phyloP scores from a whole-genome alignment of 2,888 invertebrate genomes.

The Pyrrhia umbra region DNA sequence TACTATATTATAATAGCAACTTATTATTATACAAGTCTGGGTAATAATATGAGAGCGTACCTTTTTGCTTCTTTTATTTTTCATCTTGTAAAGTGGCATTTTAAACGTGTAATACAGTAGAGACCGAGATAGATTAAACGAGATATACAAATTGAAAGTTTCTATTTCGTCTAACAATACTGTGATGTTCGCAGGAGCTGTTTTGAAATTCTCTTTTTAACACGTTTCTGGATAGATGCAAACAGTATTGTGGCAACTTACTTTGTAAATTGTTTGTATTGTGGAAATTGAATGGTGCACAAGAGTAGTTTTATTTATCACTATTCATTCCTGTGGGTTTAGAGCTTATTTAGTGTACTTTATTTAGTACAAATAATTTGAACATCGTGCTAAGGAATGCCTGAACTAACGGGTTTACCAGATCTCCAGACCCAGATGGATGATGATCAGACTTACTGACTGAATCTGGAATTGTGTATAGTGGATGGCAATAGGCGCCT shows the following conservation, averaged over 20 bases:
- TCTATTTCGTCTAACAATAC: slow-evolving; percentile 24
- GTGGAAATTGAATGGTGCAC: slow-evolving; percentile 6
- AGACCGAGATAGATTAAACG: slow-evolving; percentile 20
- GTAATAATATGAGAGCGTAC: background rate
- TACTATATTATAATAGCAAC: background rate
- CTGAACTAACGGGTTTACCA: no score
- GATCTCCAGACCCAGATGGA: no score
- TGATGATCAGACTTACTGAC: no score
- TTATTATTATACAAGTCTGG: background rate
- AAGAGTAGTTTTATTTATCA: background rate
- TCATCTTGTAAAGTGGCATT: slow-evolving; percentile 1
- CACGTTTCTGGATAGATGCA: background rate
- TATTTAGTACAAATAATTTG: no score
- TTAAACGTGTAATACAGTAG: background rate
- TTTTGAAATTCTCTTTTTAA: slow-evolving; percentile 22
- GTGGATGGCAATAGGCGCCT: no score
- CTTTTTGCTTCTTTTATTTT: slow-evolving; percentile 15
- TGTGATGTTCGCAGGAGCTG: background rate
- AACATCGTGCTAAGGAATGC: no score
- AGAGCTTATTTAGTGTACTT: background rate
- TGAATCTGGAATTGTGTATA: no score
- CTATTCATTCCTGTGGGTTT: background rate
- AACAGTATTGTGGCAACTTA: slow-evolving; percentile 16
- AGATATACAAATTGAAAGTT: slow-evolving; percentile 27
- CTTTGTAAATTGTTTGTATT: slow-evolving; percentile 15